These are phyloP conservation scores for Phylloscopus whistleri DNA, from an alignment of 2,113 vertebrate species.

Conservation along the genomic window DNA sequence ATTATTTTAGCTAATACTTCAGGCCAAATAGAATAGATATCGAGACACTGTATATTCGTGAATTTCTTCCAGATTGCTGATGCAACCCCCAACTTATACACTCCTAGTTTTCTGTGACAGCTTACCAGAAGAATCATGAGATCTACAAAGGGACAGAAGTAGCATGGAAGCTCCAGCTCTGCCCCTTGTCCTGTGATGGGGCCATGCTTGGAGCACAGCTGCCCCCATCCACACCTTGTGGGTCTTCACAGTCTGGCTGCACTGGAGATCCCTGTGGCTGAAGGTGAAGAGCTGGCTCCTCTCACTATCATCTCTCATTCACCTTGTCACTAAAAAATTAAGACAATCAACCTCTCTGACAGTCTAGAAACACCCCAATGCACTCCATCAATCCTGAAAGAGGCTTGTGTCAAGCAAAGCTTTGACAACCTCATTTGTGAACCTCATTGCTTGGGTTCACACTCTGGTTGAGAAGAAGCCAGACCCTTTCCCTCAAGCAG, in stretches of 20 bases:
- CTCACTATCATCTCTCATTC: not conserved
- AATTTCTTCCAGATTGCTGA: not conserved
- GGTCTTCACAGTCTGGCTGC: not conserved
- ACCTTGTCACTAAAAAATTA: not conserved
- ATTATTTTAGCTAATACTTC: not conserved
- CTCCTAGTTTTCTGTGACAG: not conserved
- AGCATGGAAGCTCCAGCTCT: not conserved
- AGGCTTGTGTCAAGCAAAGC: not conserved
- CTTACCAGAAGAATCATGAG: not conserved
- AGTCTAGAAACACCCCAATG: not conserved
- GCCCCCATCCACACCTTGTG: not conserved
- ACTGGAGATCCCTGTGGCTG: not conserved
- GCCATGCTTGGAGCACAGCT: not conserved
- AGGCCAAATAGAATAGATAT: not conserved
- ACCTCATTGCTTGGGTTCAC: not conserved
- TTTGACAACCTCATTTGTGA: too few species aligned
- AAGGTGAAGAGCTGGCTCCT: not conserved
- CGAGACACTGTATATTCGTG: not conserved
- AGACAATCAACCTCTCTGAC: conserved; percentile 3
- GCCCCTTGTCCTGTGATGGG: not conserved
- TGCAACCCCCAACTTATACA: not conserved
- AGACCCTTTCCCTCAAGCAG: not conserved
- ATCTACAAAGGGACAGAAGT: not conserved
- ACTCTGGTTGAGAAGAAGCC: not conserved
- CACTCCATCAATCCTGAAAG: not conserved